phyloP scores from a whole-genome alignment of 2,888 invertebrate genomes.

The Heteropelma amictum region DNA sequence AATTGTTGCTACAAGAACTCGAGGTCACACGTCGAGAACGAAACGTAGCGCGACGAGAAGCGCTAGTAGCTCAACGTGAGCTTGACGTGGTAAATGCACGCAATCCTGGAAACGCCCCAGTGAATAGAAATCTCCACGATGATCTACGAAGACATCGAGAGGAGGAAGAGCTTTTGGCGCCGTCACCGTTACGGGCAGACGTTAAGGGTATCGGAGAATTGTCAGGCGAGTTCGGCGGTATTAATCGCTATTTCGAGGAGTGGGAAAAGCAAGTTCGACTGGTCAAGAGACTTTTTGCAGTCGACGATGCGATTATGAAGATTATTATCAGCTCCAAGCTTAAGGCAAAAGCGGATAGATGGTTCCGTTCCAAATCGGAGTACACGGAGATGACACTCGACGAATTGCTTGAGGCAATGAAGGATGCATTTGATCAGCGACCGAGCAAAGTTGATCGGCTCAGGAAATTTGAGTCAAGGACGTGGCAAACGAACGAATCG shows the following conservation, averaged over 20 bases:
- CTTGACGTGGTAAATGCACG: neutral
- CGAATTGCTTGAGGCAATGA: conserved; percentile 47
- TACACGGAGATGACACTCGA: conserved; percentile 39
- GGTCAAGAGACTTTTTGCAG: conserved; percentile 17
- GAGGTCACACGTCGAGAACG: conserved; percentile 37
- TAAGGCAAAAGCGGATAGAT: conserved; percentile 50
- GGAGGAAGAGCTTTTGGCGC: neutral
- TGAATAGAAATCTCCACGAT: neutral
- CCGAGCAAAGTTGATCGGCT: conserved; percentile 38
- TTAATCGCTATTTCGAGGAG: conserved; percentile 36
- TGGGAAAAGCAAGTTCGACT: conserved; percentile 46
- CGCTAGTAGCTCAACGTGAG: conserved; percentile 18
- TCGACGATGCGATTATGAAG: conserved; percentile 38
- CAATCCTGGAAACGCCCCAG: neutral
- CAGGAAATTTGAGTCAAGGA: conserved; percentile 52
- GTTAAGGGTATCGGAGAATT: conserved; percentile 45
- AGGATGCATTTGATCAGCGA: conserved; percentile 50
- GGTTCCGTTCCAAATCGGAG: conserved; percentile 57
- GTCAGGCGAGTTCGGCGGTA: conserved; percentile 38
- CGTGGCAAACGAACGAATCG: conserved; percentile 47
- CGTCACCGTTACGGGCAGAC: conserved; percentile 22
- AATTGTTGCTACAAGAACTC: conserved; percentile 22
- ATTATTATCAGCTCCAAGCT: conserved; percentile 52
- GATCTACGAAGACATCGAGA: neutral
- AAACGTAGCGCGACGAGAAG: conserved; percentile 36